Evolutionary conservation across 1,140 invertebrate species (phyloP), one percentile per base, ranked within the genome.

Genomic region (Scaptomyza hsui): DNA sequence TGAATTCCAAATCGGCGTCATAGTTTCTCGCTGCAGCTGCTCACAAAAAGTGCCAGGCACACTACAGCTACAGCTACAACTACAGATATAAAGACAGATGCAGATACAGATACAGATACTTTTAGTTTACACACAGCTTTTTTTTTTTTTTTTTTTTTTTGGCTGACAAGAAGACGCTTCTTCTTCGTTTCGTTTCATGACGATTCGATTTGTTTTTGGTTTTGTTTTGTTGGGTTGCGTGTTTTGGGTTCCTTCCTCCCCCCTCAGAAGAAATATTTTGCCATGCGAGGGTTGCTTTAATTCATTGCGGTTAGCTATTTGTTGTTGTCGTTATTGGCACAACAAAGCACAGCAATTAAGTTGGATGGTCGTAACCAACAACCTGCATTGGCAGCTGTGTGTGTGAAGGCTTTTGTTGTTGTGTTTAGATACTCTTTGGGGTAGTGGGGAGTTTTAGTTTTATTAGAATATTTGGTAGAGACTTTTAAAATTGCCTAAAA

Each of bases 291-390:
- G 79, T 82, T 75, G 68, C 68, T 72, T 72, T 44, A 71, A 51
- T 51, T 72, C 32, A 67, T 75, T 83, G 75, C 35, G 32, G 42
- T 63, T 56, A n/a, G 72, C 24, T 52, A 26, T 60, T 51, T 53
- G 49, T 55, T 62, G 75, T 77, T 67, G 60, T 74, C 73, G 64
- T 64, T 83, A 65, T 82, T 82, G 79, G 79, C 69, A 85, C 75
- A 82, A 82, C 80, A 85, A 74, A 82, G 80, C 79, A 53, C 82
- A 61, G 53, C 79, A 82, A 82, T 82, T 82, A 79, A 82, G 68
- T 75, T 79, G 75, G 76, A 82, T 75, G 75, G 71, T 26, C 47
- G 68, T 35, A 9, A 4, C 37, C 24, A 51, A 49, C 37, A 83
- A 85, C 75, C 80, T 68, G 64, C 61, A 68, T 13, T 41, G 29